Percentiles rank a stretch among this genome's conserved stretches.
phyloP scores from a whole-genome alignment of 2,113 vertebrate species.

The Stictonetta naevosa region DNA sequence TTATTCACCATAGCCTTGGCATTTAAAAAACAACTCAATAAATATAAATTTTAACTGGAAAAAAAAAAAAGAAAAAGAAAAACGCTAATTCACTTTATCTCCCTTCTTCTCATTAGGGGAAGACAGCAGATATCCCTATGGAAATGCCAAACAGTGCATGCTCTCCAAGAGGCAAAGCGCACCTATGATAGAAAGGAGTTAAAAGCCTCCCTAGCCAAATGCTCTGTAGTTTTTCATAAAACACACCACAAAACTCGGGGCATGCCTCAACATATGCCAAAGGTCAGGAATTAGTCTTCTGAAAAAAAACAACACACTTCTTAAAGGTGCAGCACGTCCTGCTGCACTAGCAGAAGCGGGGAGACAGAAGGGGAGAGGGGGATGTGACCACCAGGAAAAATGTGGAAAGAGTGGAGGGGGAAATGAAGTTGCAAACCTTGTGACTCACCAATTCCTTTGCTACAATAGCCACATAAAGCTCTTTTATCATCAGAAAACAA shows the following conservation, averaged over 20 bases:
- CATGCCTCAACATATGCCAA: conserved; percentile 52
- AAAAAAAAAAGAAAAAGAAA: background rate
- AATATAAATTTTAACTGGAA: background rate
- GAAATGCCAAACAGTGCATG: background rate
- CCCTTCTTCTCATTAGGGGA: background rate
- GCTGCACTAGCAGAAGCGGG: background rate
- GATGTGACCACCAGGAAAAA: background rate
- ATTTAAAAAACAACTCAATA: background rate
- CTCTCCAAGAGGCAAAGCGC: background rate
- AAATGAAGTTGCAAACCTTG: background rate
- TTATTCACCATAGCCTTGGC: background rate
- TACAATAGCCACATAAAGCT: background rate
- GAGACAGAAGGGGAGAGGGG: background rate
- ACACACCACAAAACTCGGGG: background rate
- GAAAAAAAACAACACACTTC: background rate
- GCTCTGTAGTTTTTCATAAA: background rate
- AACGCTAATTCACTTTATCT: background rate
- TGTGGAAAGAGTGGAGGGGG: background rate
- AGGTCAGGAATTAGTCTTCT: conserved; percentile 27
- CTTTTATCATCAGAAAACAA: conserved; percentile 3
- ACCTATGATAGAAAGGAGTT: background rate
- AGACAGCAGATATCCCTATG: background rate
- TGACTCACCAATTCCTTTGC: background rate
- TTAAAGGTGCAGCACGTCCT: conserved; percentile 43
- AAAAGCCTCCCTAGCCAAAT: conserved; percentile 6